Base-by-base conservation (phyloP, 2,797 vertebrate species). In the Bufotes viridis region DNA sequence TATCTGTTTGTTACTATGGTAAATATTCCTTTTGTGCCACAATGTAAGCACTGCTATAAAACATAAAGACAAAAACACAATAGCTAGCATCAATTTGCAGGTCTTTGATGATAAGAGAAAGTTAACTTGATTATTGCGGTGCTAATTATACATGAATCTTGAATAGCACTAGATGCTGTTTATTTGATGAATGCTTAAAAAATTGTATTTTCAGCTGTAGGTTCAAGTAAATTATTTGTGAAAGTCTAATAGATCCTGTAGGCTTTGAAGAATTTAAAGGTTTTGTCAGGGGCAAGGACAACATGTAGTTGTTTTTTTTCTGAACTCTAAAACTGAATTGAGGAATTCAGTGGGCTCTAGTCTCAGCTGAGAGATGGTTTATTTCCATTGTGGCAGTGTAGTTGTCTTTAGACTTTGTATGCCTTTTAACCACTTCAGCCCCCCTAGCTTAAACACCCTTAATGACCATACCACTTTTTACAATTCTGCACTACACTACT, bases 181-280 rank as follows among this genome's bases (percentile, higher is more conserved):
- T 74, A 63, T 63, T 63, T 17, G 22, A 76, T n/a, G 42, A 85
- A 63, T 51, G 1, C 20, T 85, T 85, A 49, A 76, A 76, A 75
- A 49, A 65, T 81, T 18, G 51, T 49, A 12, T 76, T 63, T 61
- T 76, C 9, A 72, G 34, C 58, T 26, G 29, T 63, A 51, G 83
- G 70, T 76, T 85, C 72, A 76, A 76, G 83, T 57, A 76, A 49
- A 85, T 49, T 76, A 74, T 61, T 61, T 75, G 7, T 58, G n/a
- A 24, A 75, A 60, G 80, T 67, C 55, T 34, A 76, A 14, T 20
- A 34, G 29, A 58, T 74, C 53, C 82, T 29, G 51, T n/a, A 84
- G 57, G 57, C 58, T 76, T 74, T 76, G 22, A 63, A 51, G 15
- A 85, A 63, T 76, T 34, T 63, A 18, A 72, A 49, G 20, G 26